Evolutionary conservation across 1,140 invertebrate species (phyloP), one percentile per base, ranked within the genome.

Genomic region (Nautilus pompilius): DNA sequence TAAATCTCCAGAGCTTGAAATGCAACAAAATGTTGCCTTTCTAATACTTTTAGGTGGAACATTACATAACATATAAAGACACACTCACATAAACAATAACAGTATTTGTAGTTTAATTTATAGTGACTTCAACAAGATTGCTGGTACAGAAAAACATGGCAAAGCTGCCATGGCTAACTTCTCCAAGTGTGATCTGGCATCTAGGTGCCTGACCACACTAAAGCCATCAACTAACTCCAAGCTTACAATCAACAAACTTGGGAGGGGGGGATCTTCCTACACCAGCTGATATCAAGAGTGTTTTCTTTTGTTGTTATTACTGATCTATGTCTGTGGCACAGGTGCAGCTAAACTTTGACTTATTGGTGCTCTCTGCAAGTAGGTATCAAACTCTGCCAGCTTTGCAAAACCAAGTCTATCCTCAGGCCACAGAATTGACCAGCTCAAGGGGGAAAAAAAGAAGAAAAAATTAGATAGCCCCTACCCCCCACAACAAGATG

Each of bases 61-160:
- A 53, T 22, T 28, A 53, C 49, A 53, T 28, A 53, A 53, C 48
- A 49, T 49, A 15, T 28, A 53, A 53, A 28, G 49, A 53, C 49
- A 53, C 49, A 26, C 29, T 28, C 29, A 53, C 49, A 53, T 53
- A 28, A 53, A 53, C 49, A 53, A 53, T 53, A 53, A 53, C 49
- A 53, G 49, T 53, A 53, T 17, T 28, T 28, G 49, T 53, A 24
- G 29, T 53, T 53, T 53, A 53, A 53, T 53, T 53, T 53, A 41
- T 41, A 53, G 29, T 28, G 49, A 53, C 49, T 53, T 53, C 49
- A 53, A 53, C 49, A 53, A 53, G 29, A 22, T 53, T 53, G 49
- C 49, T 53, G 49, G 26, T 20, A 53, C 49, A 53, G 5, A n/a
- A 53, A 53, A 53, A 17, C 49, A 53, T 22, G 49, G 49, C 22